phyloP scores from a whole-genome alignment of 2,888 invertebrate genomes.

The Holacanthella duospinosa region DNA sequence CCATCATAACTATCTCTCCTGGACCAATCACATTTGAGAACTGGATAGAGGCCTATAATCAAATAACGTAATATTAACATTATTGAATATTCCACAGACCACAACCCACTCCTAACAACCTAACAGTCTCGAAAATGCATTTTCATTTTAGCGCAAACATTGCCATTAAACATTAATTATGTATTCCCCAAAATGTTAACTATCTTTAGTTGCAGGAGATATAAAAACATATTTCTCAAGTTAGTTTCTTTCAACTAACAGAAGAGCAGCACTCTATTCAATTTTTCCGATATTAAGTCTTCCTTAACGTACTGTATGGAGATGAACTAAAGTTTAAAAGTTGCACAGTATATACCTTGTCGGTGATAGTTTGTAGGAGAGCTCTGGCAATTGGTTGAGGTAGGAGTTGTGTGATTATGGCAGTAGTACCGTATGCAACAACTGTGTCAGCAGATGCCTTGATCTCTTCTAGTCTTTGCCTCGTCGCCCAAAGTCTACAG shows the following conservation, averaged over 20 bases:
- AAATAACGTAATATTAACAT: neutral
- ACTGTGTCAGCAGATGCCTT: constrained; percentile 46
- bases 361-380: constrained; percentile 29
- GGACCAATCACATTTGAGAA: constrained; percentile 47
- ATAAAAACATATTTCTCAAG: no score
- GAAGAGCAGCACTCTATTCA: neutral
- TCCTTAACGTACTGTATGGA: neutral
- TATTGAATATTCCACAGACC: neutral
- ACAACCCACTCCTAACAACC: neutral
- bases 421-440: constrained; percentile 45
- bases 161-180: no score
- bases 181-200: no score
- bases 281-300: neutral
- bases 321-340: no score
- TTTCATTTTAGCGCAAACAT: no score
- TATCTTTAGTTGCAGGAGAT: neutral
- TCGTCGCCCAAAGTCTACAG: constrained; percentile 49
- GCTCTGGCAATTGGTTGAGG: constrained; percentile 32
- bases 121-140: neutral
- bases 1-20: constrained; percentile 43
- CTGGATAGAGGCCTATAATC: constrained; percentile 39
- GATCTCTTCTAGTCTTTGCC: constrained; percentile 45
- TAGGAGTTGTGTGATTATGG: constrained; percentile 41
- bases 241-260: neutral
- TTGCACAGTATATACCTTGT: constrained; percentile 26